These are phyloP conservation scores for Cecropterus lyciades DNA, from an alignment of 1,140 invertebrate species.

Conservation along the genomic window DNA sequence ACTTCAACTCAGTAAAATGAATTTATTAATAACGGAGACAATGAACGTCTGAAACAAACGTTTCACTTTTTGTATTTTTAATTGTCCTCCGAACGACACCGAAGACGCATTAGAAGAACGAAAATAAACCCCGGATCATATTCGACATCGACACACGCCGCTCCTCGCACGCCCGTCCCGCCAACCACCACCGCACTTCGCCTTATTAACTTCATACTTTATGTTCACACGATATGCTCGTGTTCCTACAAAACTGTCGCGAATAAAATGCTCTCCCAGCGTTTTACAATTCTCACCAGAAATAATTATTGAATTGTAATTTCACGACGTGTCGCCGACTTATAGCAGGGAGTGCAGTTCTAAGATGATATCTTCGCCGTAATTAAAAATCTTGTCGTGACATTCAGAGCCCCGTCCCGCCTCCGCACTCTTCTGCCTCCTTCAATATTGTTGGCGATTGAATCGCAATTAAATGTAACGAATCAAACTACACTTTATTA, in stretches of 20 bases:
- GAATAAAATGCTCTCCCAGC: slow-evolving; percentile 54
- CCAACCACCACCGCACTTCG: slow-evolving; percentile 3
- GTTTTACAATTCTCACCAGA: slow-evolving; percentile 46
- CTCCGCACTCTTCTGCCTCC: slow-evolving; percentile 76
- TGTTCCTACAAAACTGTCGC: slow-evolving; percentile 48
- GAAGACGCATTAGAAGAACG: slow-evolving; percentile 79
- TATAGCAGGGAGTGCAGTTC: slow-evolving; percentile 70
- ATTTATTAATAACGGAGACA: slow-evolving; percentile 84
- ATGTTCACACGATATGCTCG: slow-evolving; percentile 1
- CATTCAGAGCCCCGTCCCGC: slow-evolving; percentile 78
- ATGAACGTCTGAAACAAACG: slow-evolving; percentile 83
- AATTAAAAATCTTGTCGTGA: slow-evolving; percentile 84
- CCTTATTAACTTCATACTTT: slow-evolving; percentile 14
- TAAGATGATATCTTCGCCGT: slow-evolving; percentile 81
- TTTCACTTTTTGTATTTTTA: slow-evolving; percentile 83
- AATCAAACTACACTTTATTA: slow-evolving; percentile 83
- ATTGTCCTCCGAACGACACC: slow-evolving; percentile 78
- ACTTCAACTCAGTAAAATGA: slow-evolving; percentile 83
- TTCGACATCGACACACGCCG: slow-evolving; percentile 73
- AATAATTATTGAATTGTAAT: slow-evolving; percentile 81
- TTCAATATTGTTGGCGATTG: slow-evolving; percentile 82
- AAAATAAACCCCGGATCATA: slow-evolving; percentile 82
- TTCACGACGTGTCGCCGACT: slow-evolving; percentile 69
- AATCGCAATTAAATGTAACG: slow-evolving; percentile 82
- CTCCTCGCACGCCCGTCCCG: slow-evolving; percentile 33